phyloP scores from a whole-genome alignment of 2,113 vertebrate species.

The Lophura nycthemera region DNA sequence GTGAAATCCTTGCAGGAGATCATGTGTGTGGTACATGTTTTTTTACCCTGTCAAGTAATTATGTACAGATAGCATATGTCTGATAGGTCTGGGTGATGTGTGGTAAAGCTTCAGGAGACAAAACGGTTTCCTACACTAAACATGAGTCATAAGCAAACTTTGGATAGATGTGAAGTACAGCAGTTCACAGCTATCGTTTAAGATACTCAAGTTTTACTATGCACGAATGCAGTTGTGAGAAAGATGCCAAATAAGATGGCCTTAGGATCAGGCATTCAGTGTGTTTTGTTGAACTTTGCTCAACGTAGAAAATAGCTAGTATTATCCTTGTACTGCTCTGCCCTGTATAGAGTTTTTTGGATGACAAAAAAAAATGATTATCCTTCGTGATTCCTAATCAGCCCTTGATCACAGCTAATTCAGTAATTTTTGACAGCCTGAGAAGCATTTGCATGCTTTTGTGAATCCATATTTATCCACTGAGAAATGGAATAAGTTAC shows the following conservation, averaged over 20 bases:
- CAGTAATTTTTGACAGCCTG: neutral
- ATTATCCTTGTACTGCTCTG: neutral
- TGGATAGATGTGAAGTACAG: neutral
- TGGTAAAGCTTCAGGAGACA: neutral
- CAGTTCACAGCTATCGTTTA: neutral
- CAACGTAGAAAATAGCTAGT: neutral
- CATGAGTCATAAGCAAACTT: neutral
- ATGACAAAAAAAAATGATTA: neutral
- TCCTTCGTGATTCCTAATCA: slow-evolving; percentile 1
- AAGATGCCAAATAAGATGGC: neutral
- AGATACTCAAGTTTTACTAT: neutral
- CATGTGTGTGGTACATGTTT: neutral
- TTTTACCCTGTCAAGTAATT: neutral
- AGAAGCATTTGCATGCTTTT: slow-evolving; percentile 12
- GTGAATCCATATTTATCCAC: slow-evolving; percentile 21
- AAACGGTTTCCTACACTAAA: neutral
- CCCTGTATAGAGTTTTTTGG: neutral
- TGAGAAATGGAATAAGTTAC: neutral
- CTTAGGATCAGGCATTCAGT: neutral
- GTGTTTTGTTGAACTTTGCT: neutral
- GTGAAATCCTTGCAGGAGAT: neutral
- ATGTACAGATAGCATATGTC: neutral
- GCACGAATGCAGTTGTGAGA: neutral
- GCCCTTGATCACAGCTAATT: neutral
- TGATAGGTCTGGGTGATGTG: neutral